phyloP scores from a whole-genome alignment of 2,888 invertebrate species.

The Apotomis turbidana region DNA sequence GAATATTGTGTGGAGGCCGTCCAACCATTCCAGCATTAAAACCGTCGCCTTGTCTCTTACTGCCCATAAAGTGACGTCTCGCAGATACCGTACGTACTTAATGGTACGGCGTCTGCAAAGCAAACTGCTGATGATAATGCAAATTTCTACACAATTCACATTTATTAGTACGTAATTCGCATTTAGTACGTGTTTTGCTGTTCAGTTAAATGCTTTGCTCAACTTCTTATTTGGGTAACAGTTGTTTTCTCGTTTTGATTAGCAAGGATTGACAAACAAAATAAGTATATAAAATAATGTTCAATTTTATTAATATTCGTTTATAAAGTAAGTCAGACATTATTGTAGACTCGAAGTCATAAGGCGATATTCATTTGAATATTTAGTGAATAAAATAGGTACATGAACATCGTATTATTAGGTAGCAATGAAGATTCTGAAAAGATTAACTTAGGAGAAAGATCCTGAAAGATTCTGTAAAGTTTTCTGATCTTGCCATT shows the following conservation, averaged over 20 bases:
- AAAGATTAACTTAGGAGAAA: no score
- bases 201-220: slow-evolving; percentile 14
- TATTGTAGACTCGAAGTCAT: no score
- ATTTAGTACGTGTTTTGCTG: slow-evolving; percentile 20
- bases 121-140: slow-evolving; percentile 46
- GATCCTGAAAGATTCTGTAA: no score
- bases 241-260: slow-evolving; percentile 2
- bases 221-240: slow-evolving; percentile 10
- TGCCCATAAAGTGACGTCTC: slow-evolving; percentile 70
- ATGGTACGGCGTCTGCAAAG: slow-evolving; percentile 47
- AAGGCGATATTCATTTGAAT: no score
- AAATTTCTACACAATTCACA: slow-evolving; percentile 39
- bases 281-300: no score
- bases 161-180: slow-evolving; percentile 28
- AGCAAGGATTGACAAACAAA: background rate
- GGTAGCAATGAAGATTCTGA: no score
- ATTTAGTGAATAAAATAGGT: no score
- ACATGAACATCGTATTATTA: no score
- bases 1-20: slow-evolving; percentile 28
- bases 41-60: slow-evolving; percentile 47
- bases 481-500: no score
- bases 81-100: slow-evolving; percentile 63
- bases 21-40: slow-evolving; percentile 45
- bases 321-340: no score
- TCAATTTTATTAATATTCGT: no score